Conservation (phyloP, 1,140 invertebrate species). For the Nymphalis io region DNA sequence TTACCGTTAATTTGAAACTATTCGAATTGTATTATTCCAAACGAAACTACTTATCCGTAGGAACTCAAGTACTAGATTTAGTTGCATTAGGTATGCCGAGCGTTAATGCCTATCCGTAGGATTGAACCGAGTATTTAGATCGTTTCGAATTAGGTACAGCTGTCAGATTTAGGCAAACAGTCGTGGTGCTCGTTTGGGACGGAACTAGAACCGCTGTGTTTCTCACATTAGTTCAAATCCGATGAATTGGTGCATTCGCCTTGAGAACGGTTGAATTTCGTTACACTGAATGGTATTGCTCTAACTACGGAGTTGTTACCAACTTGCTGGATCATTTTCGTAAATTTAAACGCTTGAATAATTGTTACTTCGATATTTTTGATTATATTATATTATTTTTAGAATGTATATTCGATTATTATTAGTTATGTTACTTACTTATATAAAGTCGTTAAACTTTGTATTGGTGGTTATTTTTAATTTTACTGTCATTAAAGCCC, state of each 20-base stretch:
- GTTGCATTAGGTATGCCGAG: constrained; percentile 19
- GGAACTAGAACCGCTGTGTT: constrained; percentile 59
- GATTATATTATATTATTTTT: not conserved
- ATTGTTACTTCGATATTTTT: constrained; percentile 14
- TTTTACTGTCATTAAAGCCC: too few species aligned
- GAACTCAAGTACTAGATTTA: constrained; percentile 21
- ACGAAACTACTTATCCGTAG: not conserved
- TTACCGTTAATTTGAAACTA: not conserved
- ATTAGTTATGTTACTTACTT: too few species aligned
- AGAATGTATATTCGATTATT: too few species aligned
- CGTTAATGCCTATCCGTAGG: constrained; percentile 40
- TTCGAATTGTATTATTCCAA: not conserved
- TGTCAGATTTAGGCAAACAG: constrained; percentile 73
- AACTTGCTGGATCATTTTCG: constrained; percentile 33
- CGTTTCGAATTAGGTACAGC: constrained; percentile 66
- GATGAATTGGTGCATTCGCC: constrained; percentile 60
- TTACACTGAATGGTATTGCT: constrained; percentile 37
- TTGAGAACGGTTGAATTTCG: constrained; percentile 46
- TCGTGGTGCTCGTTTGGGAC: constrained; percentile 51
- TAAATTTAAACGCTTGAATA: constrained; percentile 12
- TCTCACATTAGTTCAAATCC: constrained; percentile 73
- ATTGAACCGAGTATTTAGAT: constrained; percentile 47
- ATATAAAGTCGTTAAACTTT: too few species aligned
- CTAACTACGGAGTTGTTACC: constrained; percentile 38
- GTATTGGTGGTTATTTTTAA: too few species aligned